These are phyloP conservation scores for Timandra comae DNA, from an alignment of 2,888 invertebrate genomes.

Conservation along the genomic window DNA sequence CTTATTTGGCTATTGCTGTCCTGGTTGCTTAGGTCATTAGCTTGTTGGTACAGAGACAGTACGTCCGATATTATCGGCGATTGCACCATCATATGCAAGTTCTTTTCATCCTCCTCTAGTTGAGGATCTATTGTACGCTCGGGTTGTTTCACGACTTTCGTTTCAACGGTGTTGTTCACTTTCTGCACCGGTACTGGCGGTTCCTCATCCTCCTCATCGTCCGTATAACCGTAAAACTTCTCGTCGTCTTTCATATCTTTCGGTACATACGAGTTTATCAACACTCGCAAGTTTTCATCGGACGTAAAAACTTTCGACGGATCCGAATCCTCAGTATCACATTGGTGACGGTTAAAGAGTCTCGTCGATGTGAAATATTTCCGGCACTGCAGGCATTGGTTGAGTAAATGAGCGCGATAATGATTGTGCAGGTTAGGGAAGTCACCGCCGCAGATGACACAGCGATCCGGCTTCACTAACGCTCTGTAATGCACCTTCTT, in stretches of 20 bases:
- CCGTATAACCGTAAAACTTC: constrained; percentile 56
- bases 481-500: constrained; percentile 65
- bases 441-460: constrained; percentile 76
- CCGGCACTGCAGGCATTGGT: constrained; percentile 67
- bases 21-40: constrained; percentile 23
- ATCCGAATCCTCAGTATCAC: constrained; percentile 53
- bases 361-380: constrained; percentile 64
- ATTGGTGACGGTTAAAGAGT: constrained; percentile 50
- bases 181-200: background rate
- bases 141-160: too few species aligned
- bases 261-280: constrained; percentile 57
- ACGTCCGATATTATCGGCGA: constrained; percentile 67
- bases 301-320: constrained; percentile 55
- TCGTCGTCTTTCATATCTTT: constrained; percentile 60
- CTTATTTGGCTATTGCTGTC: constrained; percentile 6
- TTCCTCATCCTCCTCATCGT: constrained; percentile 45
- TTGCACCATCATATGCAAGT: constrained; percentile 43
- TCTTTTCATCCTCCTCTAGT: constrained; percentile 28
- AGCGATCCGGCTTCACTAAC: constrained; percentile 67
- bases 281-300: constrained; percentile 43
- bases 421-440: constrained; percentile 80
- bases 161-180: too few species aligned
- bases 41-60: constrained; percentile 48
- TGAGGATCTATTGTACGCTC: constrained; percentile 15
- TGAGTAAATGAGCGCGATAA: constrained; percentile 76